A percentile compares a stretch with the other conserved stretches of the same genome.
phyloP scores from a whole-genome alignment of 2,797 vertebrate genomes.

The Salarias fasciatus region DNA sequence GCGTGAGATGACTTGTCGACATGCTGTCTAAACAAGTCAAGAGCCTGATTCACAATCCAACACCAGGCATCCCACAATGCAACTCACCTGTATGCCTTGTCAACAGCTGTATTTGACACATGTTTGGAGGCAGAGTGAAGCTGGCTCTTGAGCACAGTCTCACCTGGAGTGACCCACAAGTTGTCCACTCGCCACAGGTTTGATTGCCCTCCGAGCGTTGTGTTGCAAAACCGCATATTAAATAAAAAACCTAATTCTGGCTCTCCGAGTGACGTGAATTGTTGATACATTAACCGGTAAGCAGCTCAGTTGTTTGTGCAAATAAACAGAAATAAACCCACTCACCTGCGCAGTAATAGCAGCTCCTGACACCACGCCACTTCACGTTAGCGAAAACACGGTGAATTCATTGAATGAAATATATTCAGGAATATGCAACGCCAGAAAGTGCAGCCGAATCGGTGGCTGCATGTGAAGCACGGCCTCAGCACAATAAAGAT shows the following conservation, averaged over 20 bases:
- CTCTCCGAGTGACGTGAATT: background rate
- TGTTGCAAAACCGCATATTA: background rate
- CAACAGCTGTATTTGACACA: too few relatives aligned
- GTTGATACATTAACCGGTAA: background rate
- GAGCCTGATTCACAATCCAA: too few relatives aligned
- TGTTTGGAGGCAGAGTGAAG: too few relatives aligned
- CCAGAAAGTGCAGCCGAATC: background rate
- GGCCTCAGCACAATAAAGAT: background rate
- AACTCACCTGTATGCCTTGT: too few relatives aligned
- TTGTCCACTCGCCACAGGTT: background rate
- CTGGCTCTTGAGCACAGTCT: too few relatives aligned
- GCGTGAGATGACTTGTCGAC: too few relatives aligned
- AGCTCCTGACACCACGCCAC: background rate
- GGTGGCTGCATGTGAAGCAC: background rate
- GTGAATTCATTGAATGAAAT: too few relatives aligned
- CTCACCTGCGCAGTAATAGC: background rate
- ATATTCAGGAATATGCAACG: too few relatives aligned
- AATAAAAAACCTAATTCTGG: background rate
- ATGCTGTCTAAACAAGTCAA: too few relatives aligned
- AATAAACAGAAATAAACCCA: background rate
- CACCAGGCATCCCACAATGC: too few relatives aligned
- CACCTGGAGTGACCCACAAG: background rate
- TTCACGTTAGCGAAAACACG: background rate
- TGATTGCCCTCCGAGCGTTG: background rate
- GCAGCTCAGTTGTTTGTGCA: slow-evolving; percentile 1